phyloP scores from a whole-genome alignment of 2,113 vertebrate species.

The Canis aureus region DNA sequence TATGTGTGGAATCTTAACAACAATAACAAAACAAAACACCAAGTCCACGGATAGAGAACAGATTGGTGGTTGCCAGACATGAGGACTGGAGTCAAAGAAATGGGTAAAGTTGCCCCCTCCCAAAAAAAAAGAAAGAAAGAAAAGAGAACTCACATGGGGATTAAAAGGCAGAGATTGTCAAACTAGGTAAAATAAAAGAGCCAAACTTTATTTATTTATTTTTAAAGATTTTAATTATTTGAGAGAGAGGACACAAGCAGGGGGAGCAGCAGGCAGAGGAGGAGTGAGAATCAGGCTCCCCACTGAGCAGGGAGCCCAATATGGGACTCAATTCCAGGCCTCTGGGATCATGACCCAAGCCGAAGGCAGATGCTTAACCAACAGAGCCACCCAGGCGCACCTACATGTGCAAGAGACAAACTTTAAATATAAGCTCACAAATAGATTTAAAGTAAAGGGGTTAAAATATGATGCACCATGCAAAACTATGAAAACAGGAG shows the following conservation, averaged over 20 bases:
- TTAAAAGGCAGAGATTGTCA: conserved; percentile 8
- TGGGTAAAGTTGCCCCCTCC: not conserved
- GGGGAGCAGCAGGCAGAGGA: not conserved
- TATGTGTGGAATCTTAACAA: too few species aligned
- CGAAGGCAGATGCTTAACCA: not conserved
- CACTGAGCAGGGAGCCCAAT: not conserved
- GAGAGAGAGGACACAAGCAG: not conserved
- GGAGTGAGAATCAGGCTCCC: not conserved
- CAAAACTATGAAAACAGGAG: conserved; percentile 41
- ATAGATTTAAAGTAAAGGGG: conserved; percentile 35
- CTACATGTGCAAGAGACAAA: not conserved
- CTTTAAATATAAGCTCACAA: conserved; percentile 50
- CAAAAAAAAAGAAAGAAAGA: not conserved
- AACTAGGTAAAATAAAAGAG: conserved; percentile 30
- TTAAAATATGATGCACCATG: not conserved
- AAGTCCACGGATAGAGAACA: too few species aligned
- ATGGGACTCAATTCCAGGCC: not conserved
- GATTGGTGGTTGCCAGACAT: not conserved
- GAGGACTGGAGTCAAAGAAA: not conserved
- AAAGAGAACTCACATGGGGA: not conserved
- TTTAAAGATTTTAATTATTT: not conserved
- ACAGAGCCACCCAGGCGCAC: not conserved
- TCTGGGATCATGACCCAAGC: not conserved
- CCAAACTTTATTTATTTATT: not conserved
- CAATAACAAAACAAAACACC: too few species aligned